These are phyloP conservation scores for Microcebus jonahi DNA, from an alignment of 2,113 vertebrate genomes.

Conservation along the genomic window DNA sequence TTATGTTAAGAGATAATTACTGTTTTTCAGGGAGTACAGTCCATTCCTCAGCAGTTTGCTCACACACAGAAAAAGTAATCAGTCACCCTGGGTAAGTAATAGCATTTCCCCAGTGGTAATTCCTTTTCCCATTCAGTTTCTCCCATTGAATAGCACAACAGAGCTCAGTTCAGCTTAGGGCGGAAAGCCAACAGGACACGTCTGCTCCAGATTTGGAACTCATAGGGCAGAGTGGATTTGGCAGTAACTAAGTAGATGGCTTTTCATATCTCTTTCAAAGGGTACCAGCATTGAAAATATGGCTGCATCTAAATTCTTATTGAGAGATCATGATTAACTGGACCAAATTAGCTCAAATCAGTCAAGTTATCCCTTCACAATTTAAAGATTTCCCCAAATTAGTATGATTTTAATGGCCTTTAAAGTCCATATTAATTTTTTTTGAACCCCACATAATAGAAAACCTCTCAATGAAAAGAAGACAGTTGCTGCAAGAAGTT, in stretches of 20 bases:
- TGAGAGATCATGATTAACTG: slow-evolving; percentile 6
- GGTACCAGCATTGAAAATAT: slow-evolving; percentile 53
- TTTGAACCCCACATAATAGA: slow-evolving; percentile 60
- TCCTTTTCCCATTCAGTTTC: background rate
- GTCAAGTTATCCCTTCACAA: slow-evolving; percentile 8
- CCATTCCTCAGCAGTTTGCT: slow-evolving; percentile 39
- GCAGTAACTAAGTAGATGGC: background rate
- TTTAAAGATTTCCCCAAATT: background rate
- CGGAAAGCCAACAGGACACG: background rate
- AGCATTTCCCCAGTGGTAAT: background rate
- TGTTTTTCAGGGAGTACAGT: background rate
- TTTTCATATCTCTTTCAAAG: slow-evolving; percentile 46
- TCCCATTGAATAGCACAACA: background rate
- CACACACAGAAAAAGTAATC: background rate
- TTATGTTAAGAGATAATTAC: background rate
- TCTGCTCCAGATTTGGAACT: background rate
- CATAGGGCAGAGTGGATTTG: background rate
- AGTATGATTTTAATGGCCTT: slow-evolving; percentile 48
- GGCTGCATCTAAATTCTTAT: slow-evolving; percentile 30
- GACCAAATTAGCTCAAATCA: background rate
- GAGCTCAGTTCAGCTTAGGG: slow-evolving; percentile 5
- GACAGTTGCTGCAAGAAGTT: slow-evolving; percentile 55
- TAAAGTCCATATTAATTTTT: slow-evolving; percentile 63
- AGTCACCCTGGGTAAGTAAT: background rate
- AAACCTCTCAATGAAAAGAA: slow-evolving; percentile 50